Evolutionary conservation across 2,888 invertebrate species (phyloP), one percentile per base, ranked within the genome.

Genomic region (Caprella mutica): DNA sequence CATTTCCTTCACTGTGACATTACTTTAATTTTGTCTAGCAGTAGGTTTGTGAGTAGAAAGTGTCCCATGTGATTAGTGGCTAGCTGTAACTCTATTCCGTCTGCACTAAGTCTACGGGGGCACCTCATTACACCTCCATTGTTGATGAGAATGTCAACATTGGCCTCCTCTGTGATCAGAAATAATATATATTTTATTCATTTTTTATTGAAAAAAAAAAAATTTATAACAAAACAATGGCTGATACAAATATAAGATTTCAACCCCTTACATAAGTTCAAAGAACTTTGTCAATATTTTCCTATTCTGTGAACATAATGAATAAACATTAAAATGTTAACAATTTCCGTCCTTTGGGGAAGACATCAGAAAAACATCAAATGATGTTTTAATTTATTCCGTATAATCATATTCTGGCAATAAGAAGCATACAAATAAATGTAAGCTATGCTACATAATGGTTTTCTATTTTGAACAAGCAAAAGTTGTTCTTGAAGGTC

Each of bases 41-140:
- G 73, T 51, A 87, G 74, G 70, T 82, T 80, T 5, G 87, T 88
- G 19, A 88, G 76, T 23, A 86, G 75, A 72, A 87, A 88, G 72
- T 86, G 87, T 1, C 86, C 86, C 69, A 87, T 77, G 69, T 87
- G 84, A 75, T 87, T 88, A 46, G 86, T 83, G 5, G 86, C 87
- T 1, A 88, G 72, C 69, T 88, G 86, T 71, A 80, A 77, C 75
- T 89, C 88, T 70, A 86, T 85, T 35, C 87, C 87, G 69, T 89
- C 87, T 42, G 74, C 72, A 0, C 88, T 88, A 59, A 78, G 73
- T n/a, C 77, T 70, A 61, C 76, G 75, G 0, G 79, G 79, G 68
- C 80, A 81, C 68, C 82, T 76, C 85, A 86, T 86, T 23, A 88
- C 81, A 0, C 83, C 88, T 8, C 85, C 89, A 74, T 88, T 89